A percentile compares a stretch with the other conserved stretches of the same genome.
phyloP scores from a whole-genome alignment of 2,797 vertebrate species.

The Sylvilagus floridanus region DNA sequence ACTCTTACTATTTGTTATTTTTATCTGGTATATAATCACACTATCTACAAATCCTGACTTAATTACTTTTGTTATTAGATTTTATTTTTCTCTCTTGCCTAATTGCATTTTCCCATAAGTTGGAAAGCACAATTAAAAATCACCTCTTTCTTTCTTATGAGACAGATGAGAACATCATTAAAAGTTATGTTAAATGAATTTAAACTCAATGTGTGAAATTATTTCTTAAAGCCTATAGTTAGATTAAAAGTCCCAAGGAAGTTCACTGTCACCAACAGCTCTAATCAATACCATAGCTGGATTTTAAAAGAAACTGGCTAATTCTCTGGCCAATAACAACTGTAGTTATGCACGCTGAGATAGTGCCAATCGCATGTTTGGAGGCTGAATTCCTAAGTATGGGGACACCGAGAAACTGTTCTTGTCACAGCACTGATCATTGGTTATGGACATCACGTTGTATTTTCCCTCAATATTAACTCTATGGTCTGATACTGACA shows the following conservation, averaged over 20 bases:
- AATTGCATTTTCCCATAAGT: neutral
- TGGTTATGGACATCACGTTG: neutral
- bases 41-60: neutral
- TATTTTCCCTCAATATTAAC: neutral
- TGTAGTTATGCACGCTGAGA: neutral
- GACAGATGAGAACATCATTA: slow-evolving; percentile 58
- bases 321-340: slow-evolving; percentile 1
- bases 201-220: slow-evolving; percentile 53
- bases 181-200: slow-evolving; percentile 17
- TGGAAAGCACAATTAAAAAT: slow-evolving; percentile 42
- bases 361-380: neutral
- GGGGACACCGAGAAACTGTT: neutral
- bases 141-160: slow-evolving; percentile 20
- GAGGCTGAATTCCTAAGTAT: neutral
- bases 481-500: neutral
- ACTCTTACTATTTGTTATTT: neutral
- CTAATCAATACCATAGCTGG: neutral
- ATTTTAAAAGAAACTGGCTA: slow-evolving; percentile 39
- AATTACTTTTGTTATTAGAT: slow-evolving; percentile 2
- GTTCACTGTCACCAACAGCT: neutral
- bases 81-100: slow-evolving; percentile 17
- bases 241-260: slow-evolving; percentile 44
- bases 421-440: neutral
- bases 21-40: neutral
- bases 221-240: slow-evolving; percentile 40